Evolutionary conservation across 2,113 vertebrate genomes (phyloP), one percentile per base, ranked within the genome.

Genomic region (Thomomys bottae): DNA sequence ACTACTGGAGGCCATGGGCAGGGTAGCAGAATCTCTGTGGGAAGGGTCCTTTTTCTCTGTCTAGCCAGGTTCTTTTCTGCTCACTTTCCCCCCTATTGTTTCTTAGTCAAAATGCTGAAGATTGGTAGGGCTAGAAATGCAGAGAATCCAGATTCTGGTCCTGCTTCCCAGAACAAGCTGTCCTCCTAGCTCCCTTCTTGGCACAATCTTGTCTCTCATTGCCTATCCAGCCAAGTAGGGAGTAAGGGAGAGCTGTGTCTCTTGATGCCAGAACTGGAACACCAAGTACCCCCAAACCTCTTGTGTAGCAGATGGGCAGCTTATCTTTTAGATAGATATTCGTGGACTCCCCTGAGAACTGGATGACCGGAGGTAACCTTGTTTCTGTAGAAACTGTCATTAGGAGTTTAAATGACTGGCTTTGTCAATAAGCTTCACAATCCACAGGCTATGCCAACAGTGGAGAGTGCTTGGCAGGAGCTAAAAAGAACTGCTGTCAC

Each of bases 391-490:
- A 36, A 32, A 49, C 66, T 75, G 36, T 34, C 59, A 75, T 23
- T 42, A 45, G 73, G 76, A 64, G 21, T 78, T 85, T 76, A 87
- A 80, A 88, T 45, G 63, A 57, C 54, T 57, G 84, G 18, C 71
- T 94, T 86, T 92, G 80, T 64, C 85, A 90, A 36, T n/a, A 88
- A 3, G 81, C 68, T 68, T 72, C 4, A 3, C 40, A 42, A 77
- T 40, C 14, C 59, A 70, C 2, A 18, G 21, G 71, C 63, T 79
- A 4, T 63, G 66, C 59, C 42, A 73, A 32, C 66, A 86, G 26
- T 63, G 45, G 57, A 84, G 42, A 59, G 77, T 63, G 38, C 34
- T 45, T 71, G 36, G 54, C 8, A 54, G 45, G 84, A 70, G 71
- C 34, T 42, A 91, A 82, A 66, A 20, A 5, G 20, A 94, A 54